Evolutionary conservation across 2,113 vertebrate species (phyloP).

Genomic region (Centropus bengalensis): DNA sequence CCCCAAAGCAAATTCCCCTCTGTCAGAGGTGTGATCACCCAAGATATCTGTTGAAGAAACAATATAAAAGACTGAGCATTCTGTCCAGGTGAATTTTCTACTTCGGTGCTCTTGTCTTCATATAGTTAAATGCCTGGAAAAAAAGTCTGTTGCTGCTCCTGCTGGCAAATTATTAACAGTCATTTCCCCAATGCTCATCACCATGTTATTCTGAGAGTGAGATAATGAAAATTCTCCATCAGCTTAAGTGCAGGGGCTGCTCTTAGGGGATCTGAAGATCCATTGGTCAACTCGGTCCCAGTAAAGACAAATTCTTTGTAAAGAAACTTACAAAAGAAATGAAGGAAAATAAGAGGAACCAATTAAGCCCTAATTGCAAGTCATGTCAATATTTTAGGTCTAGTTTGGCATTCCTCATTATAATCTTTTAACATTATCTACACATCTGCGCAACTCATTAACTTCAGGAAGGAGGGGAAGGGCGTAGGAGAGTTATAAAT

Average conservation of each 20-base stretch:
- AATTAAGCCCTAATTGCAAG: not conserved
- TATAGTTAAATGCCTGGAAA: not conserved
- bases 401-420: not conserved
- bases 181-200: not conserved
- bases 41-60: not conserved
- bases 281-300: not conserved
- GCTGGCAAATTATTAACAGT: slow-evolving; percentile 16
- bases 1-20: not conserved
- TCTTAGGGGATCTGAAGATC: not conserved
- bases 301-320: not conserved
- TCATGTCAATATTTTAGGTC: not conserved
- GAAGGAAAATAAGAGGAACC: not conserved
- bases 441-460: not conserved
- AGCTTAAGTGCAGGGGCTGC: not conserved
- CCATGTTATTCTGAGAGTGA: not conserved
- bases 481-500: not conserved
- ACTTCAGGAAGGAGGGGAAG: not conserved
- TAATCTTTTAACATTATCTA: not conserved
- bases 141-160: not conserved
- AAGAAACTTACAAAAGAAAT: not conserved
- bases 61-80: not conserved
- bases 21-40: not conserved
- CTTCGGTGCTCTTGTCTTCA: not conserved
- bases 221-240: not conserved
- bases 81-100: not conserved